Evolutionary conservation across 2,113 vertebrate species (phyloP).

Genomic region (Neolamprologus ventralis): DNA sequence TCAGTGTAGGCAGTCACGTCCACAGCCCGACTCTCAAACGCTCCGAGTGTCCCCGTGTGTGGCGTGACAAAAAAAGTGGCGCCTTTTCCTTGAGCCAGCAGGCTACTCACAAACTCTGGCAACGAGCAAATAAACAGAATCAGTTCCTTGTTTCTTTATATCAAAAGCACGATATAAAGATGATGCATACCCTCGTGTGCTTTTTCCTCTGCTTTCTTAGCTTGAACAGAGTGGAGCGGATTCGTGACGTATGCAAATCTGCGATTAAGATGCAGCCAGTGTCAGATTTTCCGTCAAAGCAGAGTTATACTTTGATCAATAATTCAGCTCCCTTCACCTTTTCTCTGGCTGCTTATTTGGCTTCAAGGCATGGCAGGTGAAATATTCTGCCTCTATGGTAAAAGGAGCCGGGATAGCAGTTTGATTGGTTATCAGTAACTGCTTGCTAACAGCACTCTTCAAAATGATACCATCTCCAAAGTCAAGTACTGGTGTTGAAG

Average conservation of each 20-base stretch:
- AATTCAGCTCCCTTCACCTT: conserved; percentile 37
- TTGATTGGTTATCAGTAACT: conserved; percentile 79
- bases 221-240: conserved; percentile 40
- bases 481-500: conserved; percentile 66
- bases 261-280: background rate
- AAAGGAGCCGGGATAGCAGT: conserved; percentile 77
- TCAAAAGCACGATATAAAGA: background rate
- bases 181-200: conserved; percentile 68
- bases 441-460: conserved; percentile 54
- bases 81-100: conserved; percentile 82
- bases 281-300: background rate
- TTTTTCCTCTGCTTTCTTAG: conserved; percentile 65
- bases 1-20: conserved; percentile 80
- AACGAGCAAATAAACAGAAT: background rate
- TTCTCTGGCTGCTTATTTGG: background rate
- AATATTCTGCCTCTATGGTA: conserved; percentile 75
- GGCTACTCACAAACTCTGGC: conserved; percentile 72
- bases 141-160: background rate
- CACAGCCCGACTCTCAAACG: conserved; percentile 75
- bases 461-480: conserved; percentile 76
- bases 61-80: conserved; percentile 75
- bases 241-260: conserved; percentile 52
- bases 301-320: background rate
- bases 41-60: conserved; percentile 69
- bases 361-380: conserved; percentile 53